Evolutionary conservation across 2,797 vertebrate genomes (phyloP), one percentile per base, ranked within the genome.

Genomic region (Tympanoctomys barrerae): DNA sequence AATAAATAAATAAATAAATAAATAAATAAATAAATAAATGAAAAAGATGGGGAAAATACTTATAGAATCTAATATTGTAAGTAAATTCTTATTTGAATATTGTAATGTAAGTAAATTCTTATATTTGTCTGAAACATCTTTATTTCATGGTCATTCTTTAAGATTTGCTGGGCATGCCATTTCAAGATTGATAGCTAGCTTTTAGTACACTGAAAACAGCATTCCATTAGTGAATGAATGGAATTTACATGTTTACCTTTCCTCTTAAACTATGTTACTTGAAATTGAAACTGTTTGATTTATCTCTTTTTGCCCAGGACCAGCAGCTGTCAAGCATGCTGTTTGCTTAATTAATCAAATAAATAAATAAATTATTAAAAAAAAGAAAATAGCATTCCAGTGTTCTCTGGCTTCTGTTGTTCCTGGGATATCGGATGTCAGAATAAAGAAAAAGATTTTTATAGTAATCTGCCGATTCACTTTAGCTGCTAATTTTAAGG

Each of bases 381-480:
- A 54, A 54, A 54, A 54, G 26, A 96, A 80, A 52, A 87, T 2
- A 88, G 36, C 77, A 96, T 95, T 91, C 83, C 84, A 93, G 11
- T 91, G 64, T 91, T 78, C 64, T 86, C 83, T 86, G 57, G 54
- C 89, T 96, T 96, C 87, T 95, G 81, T 81, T 94, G 59, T 52
- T 95, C 6, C 64, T 92, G 59, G 70, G 83, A 92, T 96, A 90
- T 87, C 93, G 84, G 87, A 8, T 92, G 66, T 66, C 54, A 85
- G 39, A 81, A 87, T 80, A 93, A 84, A 93, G 71, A 85, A 92
- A 96, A 95, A 91, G 16, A 90, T 57, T 81, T 94, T 91, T 91
- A 96, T 31, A 93, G 52, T 81, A 94, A 91, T 91, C 77, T 95
- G 86, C 64, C 78, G 71, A 87, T 96, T 88, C 66, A 93, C 73